Percentiles rank a stretch among this genome's conserved stretches.
Conservation (phyloP, 1,140 invertebrate genomes). For the Fragariocoptes setiger region DNA sequence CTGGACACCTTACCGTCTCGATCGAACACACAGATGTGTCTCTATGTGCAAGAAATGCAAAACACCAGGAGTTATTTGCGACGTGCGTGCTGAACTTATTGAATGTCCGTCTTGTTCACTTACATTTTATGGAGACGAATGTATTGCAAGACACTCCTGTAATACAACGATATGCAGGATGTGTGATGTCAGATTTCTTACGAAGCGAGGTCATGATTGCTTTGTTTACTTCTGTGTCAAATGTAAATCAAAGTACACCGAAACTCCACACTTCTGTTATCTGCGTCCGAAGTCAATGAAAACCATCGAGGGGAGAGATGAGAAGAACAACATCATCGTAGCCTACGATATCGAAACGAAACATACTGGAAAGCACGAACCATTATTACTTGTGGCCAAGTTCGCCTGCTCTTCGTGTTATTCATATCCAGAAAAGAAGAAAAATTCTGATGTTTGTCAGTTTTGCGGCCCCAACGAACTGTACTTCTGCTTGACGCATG, state of each 20-base stretch:
- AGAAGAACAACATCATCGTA: neutral
- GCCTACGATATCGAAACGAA: too few species aligned
- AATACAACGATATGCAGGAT: neutral
- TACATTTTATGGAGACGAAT: too few species aligned
- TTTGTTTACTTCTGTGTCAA: neutral
- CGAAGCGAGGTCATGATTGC: neutral
- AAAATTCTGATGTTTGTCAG: neutral
- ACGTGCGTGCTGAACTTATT: too few species aligned
- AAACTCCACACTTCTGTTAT: neutral
- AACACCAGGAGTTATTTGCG: too few species aligned
- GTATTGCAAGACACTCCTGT: too few species aligned
- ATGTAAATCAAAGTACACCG: neutral
- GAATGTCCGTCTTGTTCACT: too few species aligned
- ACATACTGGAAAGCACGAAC: neutral
- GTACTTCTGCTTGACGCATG: neutral
- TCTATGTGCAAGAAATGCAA: too few species aligned
- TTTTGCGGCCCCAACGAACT: neutral
- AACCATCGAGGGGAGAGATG: neutral
- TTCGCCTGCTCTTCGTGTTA: neutral
- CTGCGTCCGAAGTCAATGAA: neutral
- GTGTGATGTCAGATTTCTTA: neutral
- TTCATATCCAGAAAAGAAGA: neutral
- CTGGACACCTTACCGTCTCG: too few species aligned
- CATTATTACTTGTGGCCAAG: neutral
- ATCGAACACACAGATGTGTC: too few species aligned